A percentile compares a stretch with the other conserved stretches of the same genome.
Evolutionary conservation across 2,888 invertebrate species (phyloP).

Genomic region (Aethes cnicana): DNA sequence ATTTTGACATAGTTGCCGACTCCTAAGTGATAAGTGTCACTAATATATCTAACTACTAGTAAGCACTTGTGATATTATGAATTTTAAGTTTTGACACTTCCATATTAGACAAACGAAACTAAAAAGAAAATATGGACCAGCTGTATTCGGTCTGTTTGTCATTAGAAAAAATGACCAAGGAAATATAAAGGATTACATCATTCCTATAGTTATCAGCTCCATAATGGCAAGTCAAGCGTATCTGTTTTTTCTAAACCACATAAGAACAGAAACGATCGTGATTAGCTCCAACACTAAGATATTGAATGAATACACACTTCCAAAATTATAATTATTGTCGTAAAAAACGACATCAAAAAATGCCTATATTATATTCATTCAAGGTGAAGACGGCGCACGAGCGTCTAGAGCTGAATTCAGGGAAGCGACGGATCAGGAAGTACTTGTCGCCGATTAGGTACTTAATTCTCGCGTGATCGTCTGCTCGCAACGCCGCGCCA

Average conservation of each 20-base stretch:
- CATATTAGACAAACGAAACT: too few species aligned
- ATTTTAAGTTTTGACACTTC: too few species aligned
- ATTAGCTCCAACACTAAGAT: slow-evolving; percentile 66
- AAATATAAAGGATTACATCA: slow-evolving; percentile 62
- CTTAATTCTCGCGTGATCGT: slow-evolving; percentile 39
- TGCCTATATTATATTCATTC: slow-evolving; percentile 65
- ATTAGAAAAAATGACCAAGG: slow-evolving; percentile 51
- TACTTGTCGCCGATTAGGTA: slow-evolving; percentile 55
- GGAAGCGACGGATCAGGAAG: slow-evolving; percentile 72
- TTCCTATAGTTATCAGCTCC: slow-evolving; percentile 54
- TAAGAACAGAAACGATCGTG: slow-evolving; percentile 66
- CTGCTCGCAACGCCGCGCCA: too few species aligned
- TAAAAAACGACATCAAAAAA: slow-evolving; percentile 69
- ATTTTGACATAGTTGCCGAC: too few species aligned
- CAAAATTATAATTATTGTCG: slow-evolving; percentile 70
- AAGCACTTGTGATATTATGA: too few species aligned
- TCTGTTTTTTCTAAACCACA: slow-evolving; percentile 49
- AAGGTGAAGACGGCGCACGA: slow-evolving; percentile 75
- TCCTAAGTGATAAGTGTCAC: too few species aligned
- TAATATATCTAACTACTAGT: too few species aligned
- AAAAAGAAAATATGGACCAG: too few species aligned
- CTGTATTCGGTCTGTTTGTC: too few species aligned
- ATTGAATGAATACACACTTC: slow-evolving; percentile 67
- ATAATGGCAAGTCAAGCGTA: slow-evolving; percentile 54
- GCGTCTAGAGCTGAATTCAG: slow-evolving; percentile 65